Evolutionary conservation across 2,888 invertebrate genomes (phyloP), one percentile per base, ranked within the genome.

Genomic region (Hirtodrosophila duncani): DNA sequence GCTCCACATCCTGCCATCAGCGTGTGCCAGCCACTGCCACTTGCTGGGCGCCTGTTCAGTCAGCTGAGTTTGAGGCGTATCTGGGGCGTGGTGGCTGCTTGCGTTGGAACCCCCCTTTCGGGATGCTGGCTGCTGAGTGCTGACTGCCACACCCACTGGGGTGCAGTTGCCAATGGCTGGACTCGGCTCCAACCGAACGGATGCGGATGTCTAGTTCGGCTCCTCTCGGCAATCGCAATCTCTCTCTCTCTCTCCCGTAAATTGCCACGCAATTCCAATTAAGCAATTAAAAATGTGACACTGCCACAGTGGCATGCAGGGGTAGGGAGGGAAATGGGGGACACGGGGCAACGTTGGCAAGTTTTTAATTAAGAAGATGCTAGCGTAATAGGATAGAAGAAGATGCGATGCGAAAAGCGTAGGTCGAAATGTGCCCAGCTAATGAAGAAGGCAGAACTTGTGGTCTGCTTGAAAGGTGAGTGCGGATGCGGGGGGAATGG

Each of bases 41-140:
- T 27, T 55, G 52, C 84, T 86, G 87, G 18, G 69, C 79, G 80
- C 87, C 87, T 87, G 84, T 70, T 86, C 61, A 38, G 55, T 72
- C 68, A 67, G 87, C 85, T 85, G 85, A 85, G 84, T 85, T 85
- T 85, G 86, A 87, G 87, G 87, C 87, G 87, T 87, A 87, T 87
- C 86, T 87, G 86, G 87, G 85, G 87, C 87, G 87, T 87, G 87
- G 87, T 86, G 85, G 84, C 68, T 75, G 75, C 45, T 58, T 45
- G 23, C 20, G 37, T 44, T 16, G 34, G 34, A 31, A n/a, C n/a
- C 33, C 20, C 30, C 26, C 10, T 43, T n/a, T 3, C 10, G 5
- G n/a, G 82, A 81, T 82, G 84, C 83, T 84, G 82, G 68, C 20
- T 43, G 6, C 31, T 34, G 29, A 27, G 41, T 65, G 67, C 64